A percentile compares a stretch with the other conserved stretches of the same genome.
phyloP scores from a whole-genome alignment of 2,888 invertebrate genomes.

The Drosophila leonis region DNA sequence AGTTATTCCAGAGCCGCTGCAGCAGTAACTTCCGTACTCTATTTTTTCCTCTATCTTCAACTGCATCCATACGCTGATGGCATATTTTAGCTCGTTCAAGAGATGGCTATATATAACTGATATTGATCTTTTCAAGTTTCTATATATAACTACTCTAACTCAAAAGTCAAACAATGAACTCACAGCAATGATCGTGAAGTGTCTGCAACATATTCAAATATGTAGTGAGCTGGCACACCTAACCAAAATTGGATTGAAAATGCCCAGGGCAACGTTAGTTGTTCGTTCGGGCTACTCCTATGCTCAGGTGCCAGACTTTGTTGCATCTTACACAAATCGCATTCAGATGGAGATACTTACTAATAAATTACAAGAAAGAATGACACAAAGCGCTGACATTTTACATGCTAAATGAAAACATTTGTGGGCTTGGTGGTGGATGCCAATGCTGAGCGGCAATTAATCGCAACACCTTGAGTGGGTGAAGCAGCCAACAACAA shows the following conservation, averaged over 20 bases:
- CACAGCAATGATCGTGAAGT: constrained; percentile 1
- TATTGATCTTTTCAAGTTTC: background rate
- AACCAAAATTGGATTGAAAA: constrained; percentile 23
- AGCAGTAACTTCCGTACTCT: constrained; percentile 36
- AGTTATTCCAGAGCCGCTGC: constrained; percentile 35
- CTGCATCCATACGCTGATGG: constrained; percentile 2
- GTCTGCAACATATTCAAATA: constrained; percentile 10
- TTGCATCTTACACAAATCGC: constrained; percentile 25
- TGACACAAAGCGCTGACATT: constrained; percentile 71
- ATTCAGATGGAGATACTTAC: constrained; percentile 36
- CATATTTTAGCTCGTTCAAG: background rate
- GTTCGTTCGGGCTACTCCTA: constrained; percentile 22
- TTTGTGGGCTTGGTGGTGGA: constrained; percentile 72
- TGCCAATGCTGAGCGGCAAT: constrained; percentile 50
- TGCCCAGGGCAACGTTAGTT: constrained; percentile 32
- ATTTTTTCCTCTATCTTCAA: constrained; percentile 16
- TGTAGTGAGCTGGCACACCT: constrained; percentile 23
- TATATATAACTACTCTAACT: background rate
- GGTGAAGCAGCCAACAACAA: constrained; percentile 49
- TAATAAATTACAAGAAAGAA: constrained; percentile 53
- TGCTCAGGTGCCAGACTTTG: constrained; percentile 34
- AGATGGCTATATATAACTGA: background rate
- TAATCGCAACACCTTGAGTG: constrained; percentile 69
- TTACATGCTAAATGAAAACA: constrained; percentile 75
- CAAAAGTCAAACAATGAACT: constrained; percentile 22